phyloP scores from a whole-genome alignment of 2,797 vertebrate genomes.

The Brachymystax lenok region DNA sequence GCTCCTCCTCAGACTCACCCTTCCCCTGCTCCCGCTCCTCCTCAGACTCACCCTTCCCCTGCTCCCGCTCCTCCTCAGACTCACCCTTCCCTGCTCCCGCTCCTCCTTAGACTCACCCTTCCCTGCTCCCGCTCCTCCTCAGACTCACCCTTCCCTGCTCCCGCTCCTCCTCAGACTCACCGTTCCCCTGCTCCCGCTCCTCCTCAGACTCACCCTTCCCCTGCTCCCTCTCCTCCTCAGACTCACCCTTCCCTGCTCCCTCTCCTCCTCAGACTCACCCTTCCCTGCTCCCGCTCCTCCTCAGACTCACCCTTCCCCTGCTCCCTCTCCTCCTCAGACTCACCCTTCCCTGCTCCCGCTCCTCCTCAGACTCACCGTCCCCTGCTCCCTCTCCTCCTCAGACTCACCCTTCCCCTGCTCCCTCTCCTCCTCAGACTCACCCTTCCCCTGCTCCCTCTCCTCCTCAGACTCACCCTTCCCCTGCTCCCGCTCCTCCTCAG shows the following conservation, averaged over 20 bases:
- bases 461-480: conserved; percentile 35
- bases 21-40: conserved; percentile 21
- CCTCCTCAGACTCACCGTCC: too few relatives aligned
- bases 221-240: conserved; percentile 29
- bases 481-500: conserved; percentile 33
- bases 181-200: background rate
- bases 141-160: too few relatives aligned
- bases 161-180: too few relatives aligned
- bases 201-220: background rate
- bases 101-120: background rate
- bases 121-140: background rate
- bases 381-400: conserved; percentile 19
- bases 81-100: too few relatives aligned
- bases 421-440: conserved; percentile 42
- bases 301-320: background rate
- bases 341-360: too few relatives aligned
- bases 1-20: background rate
- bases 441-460: conserved; percentile 39
- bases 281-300: too few relatives aligned
- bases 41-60: conserved; percentile 27
- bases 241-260: conserved; percentile 27
- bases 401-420: conserved; percentile 41
- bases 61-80: conserved; percentile 30
- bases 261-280: conserved; percentile 22
- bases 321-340: background rate